Evolutionary conservation across 53 echinoderm and acorn worm genomes (phyloP), one percentile per base, ranked within the genome.

Genomic region (Arbacia lixula): DNA sequence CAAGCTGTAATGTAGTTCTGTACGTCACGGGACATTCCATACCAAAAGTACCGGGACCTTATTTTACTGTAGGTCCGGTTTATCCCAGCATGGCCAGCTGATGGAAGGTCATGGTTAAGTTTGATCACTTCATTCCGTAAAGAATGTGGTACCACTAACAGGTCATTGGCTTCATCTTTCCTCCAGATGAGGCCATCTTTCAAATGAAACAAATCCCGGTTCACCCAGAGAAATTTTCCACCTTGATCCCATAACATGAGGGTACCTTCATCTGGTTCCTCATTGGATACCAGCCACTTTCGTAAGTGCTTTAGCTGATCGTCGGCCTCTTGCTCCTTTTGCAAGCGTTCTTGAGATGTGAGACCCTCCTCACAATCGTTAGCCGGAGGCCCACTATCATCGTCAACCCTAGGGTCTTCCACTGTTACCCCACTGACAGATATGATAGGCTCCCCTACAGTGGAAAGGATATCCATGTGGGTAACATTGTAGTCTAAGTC

Each of bases 41-140:
- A 71, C 86, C 92, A 92, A 19, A 25, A 85, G 20, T 84, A 92
- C 68, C 74, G 85, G 25, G 53, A 24, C 72, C 71, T 85, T 10
- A 91, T 28, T 43, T 72, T 83, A 10, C 65, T 51, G 0, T 17
- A 31, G 0, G 89, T 92, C 6, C 81, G 64, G 25, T 82, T 69
- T 8, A 89, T 64, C 2, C 92, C 92, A 12, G 85, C 85, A 60
- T 89, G 89, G 1, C 83, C 92, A 1, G 89, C 86, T 20, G 87
- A 90, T 0, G 93, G 89, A 19, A 87, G 8, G 64, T 93, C 81
- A 55, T 93, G 93, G 38, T 90, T 83, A 6, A 89, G 41, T 27
- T 40, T 42, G 12, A 92, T 30, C 20, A 77, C 84, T 31, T 58
- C 36, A 8, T 34, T 2, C 52, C 78, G 84, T 33, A 92, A 36